Evolutionary conservation across 2,888 invertebrate genomes (phyloP), one percentile per base, ranked within the genome.

Genomic region (Pollenia griseotomentosa): DNA sequence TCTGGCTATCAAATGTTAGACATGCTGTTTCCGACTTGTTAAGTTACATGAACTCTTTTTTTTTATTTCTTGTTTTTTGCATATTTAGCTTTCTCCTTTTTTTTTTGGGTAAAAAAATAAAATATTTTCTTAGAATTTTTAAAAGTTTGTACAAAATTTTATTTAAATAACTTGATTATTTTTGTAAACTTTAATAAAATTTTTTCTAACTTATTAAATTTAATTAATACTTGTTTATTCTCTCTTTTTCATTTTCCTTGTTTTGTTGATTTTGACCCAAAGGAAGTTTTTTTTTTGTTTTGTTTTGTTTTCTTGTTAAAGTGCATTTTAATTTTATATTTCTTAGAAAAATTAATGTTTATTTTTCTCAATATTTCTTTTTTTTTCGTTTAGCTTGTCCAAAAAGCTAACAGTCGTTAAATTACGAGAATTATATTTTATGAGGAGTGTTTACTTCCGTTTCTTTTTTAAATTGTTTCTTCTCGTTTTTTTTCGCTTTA

Each of bases 401-500:
- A 82, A 61, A 63, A 85, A 81, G 48, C 53, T n/a, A 73, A 77
- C 82, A 74, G 63, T 82, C 81, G 66, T 87, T 78, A 83, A 87
- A 84, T 87, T 75, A 79, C 74, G 1, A 59, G 11, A 48, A 81
- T 74, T 55, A 23, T 71, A 59, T 51, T 77, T 87, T 68, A 77
- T 51, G 68, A 84, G 84, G 63, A 87, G 87, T 87, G 87, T 65
- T 81, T 87, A 87, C 87, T 84, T 87, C 87, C 84, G 87, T 87
- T 84, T 77, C 12, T 53, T 12, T 53, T 66, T 8, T 6, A 33
- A 33, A 11, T 55, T 71, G 55, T 53, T 40, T 16, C 33, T 51
- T 59, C 12, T 16, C 4, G 6, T 53, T 53, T 14, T 68, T 73
- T 42, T 61, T n/a, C 51, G 53, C 68, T 77, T 57, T 40, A 71